Base-by-base conservation (phyloP, 2,888 invertebrate genomes). In the Cephus spinipes region DNA sequence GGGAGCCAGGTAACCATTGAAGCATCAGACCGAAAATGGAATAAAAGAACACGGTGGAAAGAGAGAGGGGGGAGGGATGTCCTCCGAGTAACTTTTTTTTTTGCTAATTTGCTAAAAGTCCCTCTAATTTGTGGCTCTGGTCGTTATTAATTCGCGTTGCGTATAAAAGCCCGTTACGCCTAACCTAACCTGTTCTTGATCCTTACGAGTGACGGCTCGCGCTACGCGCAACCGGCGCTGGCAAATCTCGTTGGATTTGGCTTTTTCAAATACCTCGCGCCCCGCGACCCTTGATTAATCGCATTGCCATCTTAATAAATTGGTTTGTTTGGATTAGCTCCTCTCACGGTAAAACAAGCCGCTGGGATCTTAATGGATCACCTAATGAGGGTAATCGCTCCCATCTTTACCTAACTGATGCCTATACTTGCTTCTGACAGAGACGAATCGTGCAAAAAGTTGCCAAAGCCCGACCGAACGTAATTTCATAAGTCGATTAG, bases 21-120 rank as follows among this genome's bases (percentile, higher is more conserved):
- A 30, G 12, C 71, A 31, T 71, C 12, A 71, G 11, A 31, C 12
- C 35, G 74, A 77, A 78, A 80, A 79, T 77, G 80, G 76, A 79
- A 33, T 12, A 31, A 30, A 34, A 76, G 73, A 79, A 77, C 73
- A 73, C 34, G 73, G 35, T 68, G 76, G 68, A 32, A 71, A 15
- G 55, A 34, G 35, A 73, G 9, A 32, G 68, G 12, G 6, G 69
- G 68, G 12, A 11, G 15, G 40, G 15, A 23, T 15, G 23, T 23
- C 9, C 55, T 23, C 9, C 6, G 23, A 9, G 55, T 55, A 9
- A 23, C 23, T 33, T 9, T 55, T 55, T 55, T 81, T 83, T 78
- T 82, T 81, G 82, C 81, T 83, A 85, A 84, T 84, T 85, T 83
- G 77, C 78, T 79, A 77, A 83, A 81, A 80, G 80, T 81, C 76